phyloP scores from a whole-genome alignment of 2,888 invertebrate species.

The Isotomurus palustris region DNA sequence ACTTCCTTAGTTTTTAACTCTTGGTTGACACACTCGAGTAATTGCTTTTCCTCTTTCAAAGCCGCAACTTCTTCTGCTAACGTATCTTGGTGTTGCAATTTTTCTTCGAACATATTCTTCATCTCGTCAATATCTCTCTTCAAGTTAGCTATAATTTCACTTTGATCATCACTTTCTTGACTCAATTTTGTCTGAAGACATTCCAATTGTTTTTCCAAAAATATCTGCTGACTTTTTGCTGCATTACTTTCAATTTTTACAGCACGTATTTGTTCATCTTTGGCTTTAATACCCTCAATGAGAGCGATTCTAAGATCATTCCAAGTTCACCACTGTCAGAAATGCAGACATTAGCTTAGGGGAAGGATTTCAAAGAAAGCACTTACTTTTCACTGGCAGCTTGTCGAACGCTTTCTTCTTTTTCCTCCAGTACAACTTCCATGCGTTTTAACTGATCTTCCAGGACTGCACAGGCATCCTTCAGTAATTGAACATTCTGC shows the following conservation, averaged over 20 bases:
- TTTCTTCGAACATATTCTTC: slow-evolving; percentile 4
- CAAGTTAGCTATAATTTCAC: background rate
- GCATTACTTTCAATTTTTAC: background rate
- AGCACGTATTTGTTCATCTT: background rate
- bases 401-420: background rate
- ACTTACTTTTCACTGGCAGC: background rate
- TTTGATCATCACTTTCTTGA: background rate
- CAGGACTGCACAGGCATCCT: background rate
- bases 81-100: background rate
- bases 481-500: background rate
- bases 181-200: background rate
- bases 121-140: background rate
- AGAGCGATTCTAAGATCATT: too few relatives aligned
- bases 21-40: background rate
- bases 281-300: too few relatives aligned
- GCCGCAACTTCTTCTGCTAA: background rate
- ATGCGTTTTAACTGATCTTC: background rate
- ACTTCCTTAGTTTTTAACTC: background rate
- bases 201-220: background rate
- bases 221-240: background rate
- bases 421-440: background rate
- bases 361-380: too few relatives aligned
- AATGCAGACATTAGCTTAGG: background rate
- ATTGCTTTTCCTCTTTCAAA: background rate
- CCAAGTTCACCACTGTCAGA: background rate